phyloP scores from a whole-genome alignment of 2,113 vertebrate species.

The Aldabrachelys gigantea region DNA sequence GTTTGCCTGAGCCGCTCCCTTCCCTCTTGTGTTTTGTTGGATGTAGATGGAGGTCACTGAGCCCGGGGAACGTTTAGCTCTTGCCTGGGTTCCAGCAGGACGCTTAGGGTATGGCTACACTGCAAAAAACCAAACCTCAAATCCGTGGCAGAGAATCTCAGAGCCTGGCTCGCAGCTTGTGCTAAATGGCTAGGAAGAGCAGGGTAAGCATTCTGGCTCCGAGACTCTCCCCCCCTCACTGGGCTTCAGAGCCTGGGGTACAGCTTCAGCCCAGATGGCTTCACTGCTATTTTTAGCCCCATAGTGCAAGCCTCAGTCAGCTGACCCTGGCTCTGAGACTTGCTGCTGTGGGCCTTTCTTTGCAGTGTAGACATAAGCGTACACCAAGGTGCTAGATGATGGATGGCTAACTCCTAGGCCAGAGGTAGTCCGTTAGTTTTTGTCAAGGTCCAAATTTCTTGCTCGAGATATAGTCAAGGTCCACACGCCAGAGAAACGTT shows the following conservation, averaged over 20 bases:
- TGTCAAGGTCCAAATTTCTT: background rate
- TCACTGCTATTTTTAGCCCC: no score
- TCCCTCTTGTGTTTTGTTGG: background rate
- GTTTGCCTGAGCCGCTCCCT: background rate
- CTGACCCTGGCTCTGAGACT: background rate
- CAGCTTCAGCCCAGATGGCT: no score
- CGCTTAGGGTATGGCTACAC: background rate
- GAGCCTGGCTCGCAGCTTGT: background rate
- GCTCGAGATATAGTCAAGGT: background rate
- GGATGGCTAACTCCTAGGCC: background rate
- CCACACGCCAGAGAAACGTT: background rate
- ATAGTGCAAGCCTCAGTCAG: no score
- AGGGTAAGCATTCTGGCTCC: no score
- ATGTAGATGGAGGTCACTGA: background rate
- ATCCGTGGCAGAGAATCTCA: background rate
- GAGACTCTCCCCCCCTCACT: no score
- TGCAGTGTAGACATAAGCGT: background rate
- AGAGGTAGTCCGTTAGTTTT: background rate
- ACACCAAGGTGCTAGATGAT: background rate
- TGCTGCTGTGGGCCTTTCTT: background rate
- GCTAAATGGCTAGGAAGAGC: background rate
- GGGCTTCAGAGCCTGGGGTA: background rate
- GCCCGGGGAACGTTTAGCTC: background rate
- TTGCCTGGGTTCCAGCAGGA: background rate
- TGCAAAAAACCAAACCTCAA: background rate